Evolutionary conservation across 2,888 invertebrate species (phyloP), one percentile per base, ranked within the genome.

Genomic region (Cephus runcator): DNA sequence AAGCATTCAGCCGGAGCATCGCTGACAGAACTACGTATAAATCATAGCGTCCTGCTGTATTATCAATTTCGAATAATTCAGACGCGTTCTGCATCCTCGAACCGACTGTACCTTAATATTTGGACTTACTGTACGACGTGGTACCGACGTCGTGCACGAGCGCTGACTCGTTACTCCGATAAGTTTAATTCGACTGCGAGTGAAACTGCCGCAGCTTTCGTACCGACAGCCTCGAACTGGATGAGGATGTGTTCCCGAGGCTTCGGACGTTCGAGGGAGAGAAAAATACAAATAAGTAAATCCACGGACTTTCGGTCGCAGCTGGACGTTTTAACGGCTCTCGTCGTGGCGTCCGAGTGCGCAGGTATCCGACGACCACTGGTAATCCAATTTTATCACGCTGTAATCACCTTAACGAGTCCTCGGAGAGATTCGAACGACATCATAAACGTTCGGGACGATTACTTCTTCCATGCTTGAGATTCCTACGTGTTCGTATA

Each of bases 311-410:
- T 56, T 23, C 23, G 23, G 40, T 40, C 15, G 12, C 12, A 40
- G 23, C 56, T 56, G 9, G 9, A 56, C 56, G 23, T 23, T 56
- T 56, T 56, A 56, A 56, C 23, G 56, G 56, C 23, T 56, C 23
- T 23, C 56, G 15, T 40, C 6, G 56, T 56, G 9, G 12, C 71
- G 12, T 71, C 34, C 15, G 12, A 71, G 31, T 12, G 71, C 23
- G 23, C 23, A 1, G 23, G 56, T 23, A 56, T 15, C 23, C 71
- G 71, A 23, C 71, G 71, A 31, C 12, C 71, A 33, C 71, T 75
- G 74, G 82, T 84, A 85, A 86, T 85, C 85, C 83, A 80, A 83
- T 85, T 85, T 85, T 83, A 85, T 78, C 82, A 83, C 81, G 73
- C 76, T 78, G 81, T 83, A 85, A 85, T 86, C 83, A 85, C 81